Base-by-base conservation (phyloP, 2,797 vertebrate species). In the Sebastes alutus region DNA sequence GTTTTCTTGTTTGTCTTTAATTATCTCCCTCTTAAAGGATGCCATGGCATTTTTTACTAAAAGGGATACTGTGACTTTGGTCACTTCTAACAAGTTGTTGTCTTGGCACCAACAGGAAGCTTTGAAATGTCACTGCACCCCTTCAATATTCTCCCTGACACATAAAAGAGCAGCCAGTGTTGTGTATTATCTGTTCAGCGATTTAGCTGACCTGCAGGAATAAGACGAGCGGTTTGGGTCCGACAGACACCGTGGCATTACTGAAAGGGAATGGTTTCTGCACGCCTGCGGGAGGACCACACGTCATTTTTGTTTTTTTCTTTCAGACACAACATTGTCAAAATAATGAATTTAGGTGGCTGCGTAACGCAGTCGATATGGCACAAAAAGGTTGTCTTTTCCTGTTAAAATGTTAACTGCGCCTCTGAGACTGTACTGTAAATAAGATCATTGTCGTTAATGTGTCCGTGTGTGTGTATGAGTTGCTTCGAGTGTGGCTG, bases 171-270 rank as follows among this genome's bases (percentile, higher is more conserved):
- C 85, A 88, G 66, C 38, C 70, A 35, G 52, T 49, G 60, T 77
- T 81, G 54, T 84, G 66, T 76, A 71, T 80, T 70, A 87, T 87
- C 72, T 82, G 55, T 89, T 86, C 78, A 62, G 68, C 25, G 54
- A 88, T 91, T 86, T 86, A 78, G 81, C 82, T 87, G 88, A 92
- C 86, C 88, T 77, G 75, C 58, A 84, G 59, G 81, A 88, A 87
- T 69, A 85, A 77, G 64, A 85, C 46, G 69, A 85, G 42, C 2
- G 1, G 73, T 88, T 88, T 84, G 71, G 77, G 60, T 87, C 62
- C 58, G 76, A 81, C 49, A 72, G 75, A 81, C 29, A 46, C 42
- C 72, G 71, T 27, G 38, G 33, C 63, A 76, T 77, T 75, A 71
- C 58, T 72, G 32, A 77, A 64, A 77, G 73, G 59, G 76, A 81